Evolutionary conservation across 2,113 vertebrate genomes (phyloP), one percentile per base, ranked within the genome.

Genomic region (Myanophis thanlyinensis): DNA sequence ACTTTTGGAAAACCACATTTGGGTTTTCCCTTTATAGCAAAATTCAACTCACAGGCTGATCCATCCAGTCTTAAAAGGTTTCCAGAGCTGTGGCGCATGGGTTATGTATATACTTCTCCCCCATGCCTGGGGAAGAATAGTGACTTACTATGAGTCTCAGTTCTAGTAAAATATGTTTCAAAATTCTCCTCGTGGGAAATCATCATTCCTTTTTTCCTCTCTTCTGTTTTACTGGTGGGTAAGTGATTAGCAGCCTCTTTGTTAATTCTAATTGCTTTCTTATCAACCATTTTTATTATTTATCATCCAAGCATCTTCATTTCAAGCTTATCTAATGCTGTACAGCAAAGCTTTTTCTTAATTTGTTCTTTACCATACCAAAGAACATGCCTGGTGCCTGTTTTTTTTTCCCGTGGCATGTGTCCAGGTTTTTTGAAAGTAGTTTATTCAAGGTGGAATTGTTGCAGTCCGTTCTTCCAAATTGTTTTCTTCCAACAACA

Each of bases 231-330:
- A 90, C 27, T 67, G 44, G 35, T 88, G 86, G 59, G 80, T 89
- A 47, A 67, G 47, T 49, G 73, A 93, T 93, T 93, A 93, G 90
- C 87, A 86, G 25, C 40, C 90, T 86, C 80, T 91, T 93, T 20
- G 20, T 89, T 91, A 89, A 85, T 92, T 93, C 88, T 92, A 93
- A 93, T 91, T 91, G 80, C 73, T 93, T 93, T 89, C 90, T 91
- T 92, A 93, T 93, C 93, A 87, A 3, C 48, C 84, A 73, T 87
- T 93, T 91, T 89, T 62, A 85, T 35, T 87, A 56, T 46, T 93
- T 87, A 91, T 92, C 90, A 89, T 23, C 87, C 48, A 89, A 22
- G 80, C 73, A 93, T 93, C 93, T 93, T 86, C 88, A 30, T 89
- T 91, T 67, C 88, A 91, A 67, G 80, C 87, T 87, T 86, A 93